A percentile compares a stretch with the other conserved stretches of the same genome.
Conservation (phyloP, 2,888 invertebrate genomes). For the Furcula furcula region DNA sequence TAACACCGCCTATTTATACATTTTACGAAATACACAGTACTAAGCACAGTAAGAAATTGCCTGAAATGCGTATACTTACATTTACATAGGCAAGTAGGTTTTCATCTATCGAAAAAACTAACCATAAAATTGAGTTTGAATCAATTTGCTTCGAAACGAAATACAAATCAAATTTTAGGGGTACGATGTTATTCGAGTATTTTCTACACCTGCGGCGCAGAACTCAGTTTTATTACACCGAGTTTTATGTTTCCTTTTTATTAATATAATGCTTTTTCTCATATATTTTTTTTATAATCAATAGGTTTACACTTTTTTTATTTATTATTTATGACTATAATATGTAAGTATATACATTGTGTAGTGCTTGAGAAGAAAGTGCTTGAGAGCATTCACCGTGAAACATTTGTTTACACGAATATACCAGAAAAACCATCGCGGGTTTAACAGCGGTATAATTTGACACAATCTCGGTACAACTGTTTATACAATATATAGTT, state of each 20-base stretch:
- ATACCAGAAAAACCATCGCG: no score
- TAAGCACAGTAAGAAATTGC: background rate
- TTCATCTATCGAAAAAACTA: slow-evolving; percentile 11
- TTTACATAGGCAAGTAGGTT: background rate
- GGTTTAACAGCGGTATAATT: no score
- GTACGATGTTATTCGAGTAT: slow-evolving; percentile 17
- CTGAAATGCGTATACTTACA: background rate
- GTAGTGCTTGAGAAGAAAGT: no score
- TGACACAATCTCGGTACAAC: no score
- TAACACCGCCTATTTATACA: background rate
- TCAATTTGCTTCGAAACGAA: slow-evolving; percentile 19
- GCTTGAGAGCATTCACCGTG: no score
- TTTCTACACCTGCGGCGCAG: slow-evolving; percentile 23
- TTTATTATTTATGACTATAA: no score
- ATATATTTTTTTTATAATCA: no score
- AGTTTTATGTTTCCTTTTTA: slow-evolving; percentile 20
- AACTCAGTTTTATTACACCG: slow-evolving; percentile 23
- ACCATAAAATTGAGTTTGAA: slow-evolving; percentile 19
- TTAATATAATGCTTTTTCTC: slow-evolving; percentile 9
- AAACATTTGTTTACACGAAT: no score
- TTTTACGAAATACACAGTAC: background rate
- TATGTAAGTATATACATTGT: no score
- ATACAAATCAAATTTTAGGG: slow-evolving; percentile 20
- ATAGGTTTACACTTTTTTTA: no score
- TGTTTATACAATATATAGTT: no score